Base-by-base conservation (phyloP, 2,888 invertebrate genomes). In the Aspidiotus destructor region DNA sequence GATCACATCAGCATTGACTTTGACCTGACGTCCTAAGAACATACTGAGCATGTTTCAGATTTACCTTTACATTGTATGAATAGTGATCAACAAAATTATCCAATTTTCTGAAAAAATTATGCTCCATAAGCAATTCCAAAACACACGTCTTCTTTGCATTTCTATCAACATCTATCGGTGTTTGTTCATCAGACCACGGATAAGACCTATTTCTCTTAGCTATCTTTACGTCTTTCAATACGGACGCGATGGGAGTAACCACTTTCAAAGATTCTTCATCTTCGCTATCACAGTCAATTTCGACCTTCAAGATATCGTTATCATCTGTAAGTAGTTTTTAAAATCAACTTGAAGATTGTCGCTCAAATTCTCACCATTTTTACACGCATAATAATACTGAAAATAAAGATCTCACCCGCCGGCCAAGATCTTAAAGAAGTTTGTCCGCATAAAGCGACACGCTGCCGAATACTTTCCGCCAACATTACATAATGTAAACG, bases 401-500 rank as follows among this genome's bases (percentile, higher is more conserved):
- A 28, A 28, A 28, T 5, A 28, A n/a, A 28, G 28, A 28, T 28
- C 28, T 28, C 28, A 28, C 28, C 42, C n/a, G 11, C 3, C n/a
- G 17, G 16, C 41, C 15, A 13, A 2, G 61, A 41, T 7, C 10
- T 8, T 13, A 9, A 41, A 7, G 40, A 10, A 11, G 16, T 16
- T n/a, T 9, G 11, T 58, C 40, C 53, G 40, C 16, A 52, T 1
- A 40, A 67, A 11, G 67, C 60, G 7, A 67, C 28, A n/a, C 42
- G 57, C 9, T 52, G 48, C n/a, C 67, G 80, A 1, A 94, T 78
- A 74, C 91, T 87, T 72, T 90, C 86, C 0, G 89, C 87, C 54
- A 86, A 77, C 13, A 92, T 79, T 16, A 93, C 77, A 76, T 85
- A 84, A 62, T 82, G 79, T 64, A 85, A 79, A 75, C 97, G 84